These are phyloP conservation scores for Drosophila longiperda DNA, from an alignment of 2,888 invertebrate species.

Conservation along the genomic window DNA sequence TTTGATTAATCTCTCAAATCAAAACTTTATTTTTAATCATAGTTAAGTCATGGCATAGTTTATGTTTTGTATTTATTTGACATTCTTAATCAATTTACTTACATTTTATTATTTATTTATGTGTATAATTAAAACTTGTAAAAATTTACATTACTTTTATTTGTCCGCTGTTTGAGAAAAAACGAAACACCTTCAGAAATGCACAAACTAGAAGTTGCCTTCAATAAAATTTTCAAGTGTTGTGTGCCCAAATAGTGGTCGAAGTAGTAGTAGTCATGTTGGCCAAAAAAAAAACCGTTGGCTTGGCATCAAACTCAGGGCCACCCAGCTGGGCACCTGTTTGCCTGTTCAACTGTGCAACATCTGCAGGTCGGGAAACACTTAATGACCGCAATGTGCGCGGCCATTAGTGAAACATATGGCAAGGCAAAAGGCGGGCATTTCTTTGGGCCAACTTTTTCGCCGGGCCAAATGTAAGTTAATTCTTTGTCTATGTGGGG, in stretches of 20 bases:
- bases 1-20: neutral
- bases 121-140: neutral
- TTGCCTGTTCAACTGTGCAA: constrained; percentile 30
- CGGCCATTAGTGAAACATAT: constrained; percentile 78
- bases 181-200: neutral
- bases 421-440: constrained; percentile 41
- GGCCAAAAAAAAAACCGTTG: constrained; percentile 12
- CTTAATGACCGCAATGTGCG: constrained; percentile 78
- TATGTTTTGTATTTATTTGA: neutral
- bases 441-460: constrained; percentile 68
- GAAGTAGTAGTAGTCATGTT: constrained; percentile 21
- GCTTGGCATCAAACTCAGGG: neutral
- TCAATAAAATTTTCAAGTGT: constrained; percentile 38
- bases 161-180: neutral
- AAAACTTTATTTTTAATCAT: neutral
- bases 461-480: constrained; percentile 64
- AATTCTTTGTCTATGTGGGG: constrained; percentile 64
- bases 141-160: neutral
- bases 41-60: neutral
- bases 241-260: constrained; percentile 4
- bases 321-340: constrained; percentile 39
- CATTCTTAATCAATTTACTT: neutral
- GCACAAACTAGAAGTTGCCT: constrained; percentile 23
- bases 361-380: constrained; percentile 43
- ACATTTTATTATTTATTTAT: neutral